phyloP scores from a whole-genome alignment of 2,113 vertebrate species.

The Tympanuchus pallidicinctus region DNA sequence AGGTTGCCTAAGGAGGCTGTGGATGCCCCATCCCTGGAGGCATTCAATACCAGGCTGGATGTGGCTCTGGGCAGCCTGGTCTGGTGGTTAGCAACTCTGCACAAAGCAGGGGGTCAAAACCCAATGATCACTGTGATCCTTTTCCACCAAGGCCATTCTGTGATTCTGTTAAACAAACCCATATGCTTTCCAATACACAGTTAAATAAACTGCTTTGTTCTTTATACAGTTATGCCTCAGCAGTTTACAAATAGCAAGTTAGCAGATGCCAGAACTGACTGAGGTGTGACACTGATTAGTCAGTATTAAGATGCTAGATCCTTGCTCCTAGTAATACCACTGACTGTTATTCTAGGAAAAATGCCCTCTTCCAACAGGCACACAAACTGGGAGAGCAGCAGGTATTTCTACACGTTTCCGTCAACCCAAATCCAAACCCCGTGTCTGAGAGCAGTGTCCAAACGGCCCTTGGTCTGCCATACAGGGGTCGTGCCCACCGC shows the following conservation, averaged over 20 bases:
- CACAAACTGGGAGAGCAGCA: accelerated
- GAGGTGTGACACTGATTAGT: background rate
- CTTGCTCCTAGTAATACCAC: background rate
- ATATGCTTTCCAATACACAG: accelerated
- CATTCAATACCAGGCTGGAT: no score
- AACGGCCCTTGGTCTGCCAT: no score
- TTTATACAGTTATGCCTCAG: background rate
- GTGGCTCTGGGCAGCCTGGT: no score
- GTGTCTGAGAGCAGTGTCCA: no score
- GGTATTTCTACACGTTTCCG: accelerated
- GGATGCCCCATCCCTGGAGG: no score
- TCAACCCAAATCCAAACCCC: background rate
- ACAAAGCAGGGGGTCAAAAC: no score
- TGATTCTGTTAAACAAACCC: background rate
- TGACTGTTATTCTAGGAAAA: background rate
- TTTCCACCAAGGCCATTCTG: no score
- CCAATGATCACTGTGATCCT: no score
- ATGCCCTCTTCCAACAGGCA: accelerated
- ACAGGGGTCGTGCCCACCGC: no score
- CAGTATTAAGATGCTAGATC: background rate
- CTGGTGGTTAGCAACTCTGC: no score
- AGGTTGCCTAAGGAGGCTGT: no score
- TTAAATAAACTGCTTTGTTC: background rate
- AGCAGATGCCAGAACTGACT: background rate
- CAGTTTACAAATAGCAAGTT: background rate